Evolutionary conservation across 2,113 vertebrate species (phyloP).

Genomic region (Gila orcuttii): DNA sequence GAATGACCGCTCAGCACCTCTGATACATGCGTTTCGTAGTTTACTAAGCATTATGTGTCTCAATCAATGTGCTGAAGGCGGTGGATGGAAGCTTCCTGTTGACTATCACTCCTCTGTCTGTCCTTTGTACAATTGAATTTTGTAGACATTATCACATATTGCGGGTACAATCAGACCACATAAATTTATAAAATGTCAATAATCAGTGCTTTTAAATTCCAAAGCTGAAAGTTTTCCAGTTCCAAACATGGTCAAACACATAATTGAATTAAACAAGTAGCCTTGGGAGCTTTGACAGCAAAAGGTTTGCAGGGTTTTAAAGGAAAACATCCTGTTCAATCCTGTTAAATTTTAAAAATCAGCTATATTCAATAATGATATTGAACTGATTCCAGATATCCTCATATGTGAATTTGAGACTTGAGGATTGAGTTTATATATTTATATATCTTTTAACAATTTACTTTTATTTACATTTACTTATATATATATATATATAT

Average conservation of each 20-base stretch:
- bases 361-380: neutral
- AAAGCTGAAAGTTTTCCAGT: neutral
- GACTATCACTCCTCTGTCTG: neutral
- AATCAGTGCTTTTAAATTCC: constrained; percentile 9
- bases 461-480: neutral
- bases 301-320: neutral
- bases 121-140: constrained; percentile 1
- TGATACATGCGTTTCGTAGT: constrained; percentile 55
- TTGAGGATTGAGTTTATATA: too few relatives aligned
- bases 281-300: neutral
- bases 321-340: neutral
- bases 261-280: neutral
- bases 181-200: neutral
- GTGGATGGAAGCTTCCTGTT: constrained; percentile 2
- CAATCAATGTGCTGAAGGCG: constrained; percentile 40
- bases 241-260: constrained; percentile 10
- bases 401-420: too few relatives aligned
- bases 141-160: neutral
- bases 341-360: neutral
- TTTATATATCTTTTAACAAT: neutral
- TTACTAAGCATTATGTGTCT: constrained; percentile 40
- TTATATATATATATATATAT: neutral
- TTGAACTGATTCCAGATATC: neutral
- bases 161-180: neutral
- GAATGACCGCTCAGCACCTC: constrained; percentile 52